Conservation (phyloP, 2,113 vertebrate species). For the Athene noctua region DNA sequence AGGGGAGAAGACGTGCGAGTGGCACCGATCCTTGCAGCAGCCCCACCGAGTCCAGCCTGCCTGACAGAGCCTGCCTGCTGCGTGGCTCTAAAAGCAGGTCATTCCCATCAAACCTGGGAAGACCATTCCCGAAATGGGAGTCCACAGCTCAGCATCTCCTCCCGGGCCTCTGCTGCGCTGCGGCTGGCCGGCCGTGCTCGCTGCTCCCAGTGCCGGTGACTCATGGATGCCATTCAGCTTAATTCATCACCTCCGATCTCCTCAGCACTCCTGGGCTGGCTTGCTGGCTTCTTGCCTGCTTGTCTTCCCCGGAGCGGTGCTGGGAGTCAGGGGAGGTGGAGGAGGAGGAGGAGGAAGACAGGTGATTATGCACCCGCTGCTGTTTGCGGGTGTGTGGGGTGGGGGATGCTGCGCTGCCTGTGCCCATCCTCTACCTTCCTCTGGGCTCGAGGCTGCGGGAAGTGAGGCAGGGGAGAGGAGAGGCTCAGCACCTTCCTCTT, state of each 20-base stretch:
- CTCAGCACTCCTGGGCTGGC: neutral
- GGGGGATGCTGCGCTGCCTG: neutral
- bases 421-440: neutral
- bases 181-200: neutral
- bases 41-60: neutral
- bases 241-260: neutral
- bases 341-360: constrained; percentile 9
- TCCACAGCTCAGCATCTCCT: neutral
- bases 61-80: neutral
- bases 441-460: neutral
- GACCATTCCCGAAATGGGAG: neutral
- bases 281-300: neutral
- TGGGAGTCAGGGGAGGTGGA: neutral
- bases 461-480: neutral
- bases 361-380: neutral
- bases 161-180: neutral
- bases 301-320: neutral
- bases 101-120: neutral
- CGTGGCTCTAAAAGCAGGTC: neutral
- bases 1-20: neutral
- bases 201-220: neutral
- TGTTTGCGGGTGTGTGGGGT: neutral
- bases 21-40: neutral
- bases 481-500: neutral
- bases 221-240: constrained; percentile 33